A percentile compares a stretch with the other conserved stretches of the same genome.
phyloP scores from a whole-genome alignment of 2,113 vertebrate species.

The Caretta caretta region DNA sequence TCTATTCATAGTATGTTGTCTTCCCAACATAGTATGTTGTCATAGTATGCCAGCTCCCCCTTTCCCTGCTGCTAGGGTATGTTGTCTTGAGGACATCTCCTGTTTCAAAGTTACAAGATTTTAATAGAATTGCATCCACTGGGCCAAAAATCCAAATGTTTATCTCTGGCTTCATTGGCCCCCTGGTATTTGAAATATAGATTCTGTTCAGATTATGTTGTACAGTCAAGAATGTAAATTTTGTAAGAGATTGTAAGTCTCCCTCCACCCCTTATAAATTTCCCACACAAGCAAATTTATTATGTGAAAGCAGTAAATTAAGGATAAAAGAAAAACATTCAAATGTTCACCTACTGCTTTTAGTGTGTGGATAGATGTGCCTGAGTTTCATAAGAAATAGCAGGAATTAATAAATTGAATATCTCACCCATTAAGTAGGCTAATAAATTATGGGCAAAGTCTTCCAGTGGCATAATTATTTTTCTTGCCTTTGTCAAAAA shows the following conservation, averaged over 20 bases:
- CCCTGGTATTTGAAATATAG: not conserved
- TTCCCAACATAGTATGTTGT: not conserved
- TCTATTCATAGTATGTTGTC: not conserved
- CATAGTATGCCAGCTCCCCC: not conserved
- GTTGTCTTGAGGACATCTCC: not conserved
- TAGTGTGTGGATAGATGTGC: not conserved
- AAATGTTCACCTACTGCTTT: slow-evolving; percentile 7
- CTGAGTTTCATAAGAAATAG: slow-evolving; percentile 17
- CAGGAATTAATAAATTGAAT: slow-evolving; percentile 37
- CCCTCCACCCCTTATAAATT: not conserved
- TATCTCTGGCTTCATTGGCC: not conserved
- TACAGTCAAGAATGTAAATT: not conserved
- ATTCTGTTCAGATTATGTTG: not conserved
- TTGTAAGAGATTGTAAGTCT: not conserved
- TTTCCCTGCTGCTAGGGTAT: not conserved
- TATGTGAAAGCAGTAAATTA: slow-evolving; percentile 39
- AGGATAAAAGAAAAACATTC: slow-evolving; percentile 35
- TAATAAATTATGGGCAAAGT: slow-evolving; percentile 25
- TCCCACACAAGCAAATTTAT: not conserved
- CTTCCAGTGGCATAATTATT: slow-evolving; percentile 21
- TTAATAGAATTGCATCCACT: slow-evolving; percentile 23
- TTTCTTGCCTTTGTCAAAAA: slow-evolving; percentile 16
- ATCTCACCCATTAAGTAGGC: slow-evolving; percentile 50
- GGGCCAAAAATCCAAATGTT: slow-evolving; percentile 1
- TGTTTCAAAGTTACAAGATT: slow-evolving; percentile 44